Evolutionary conservation across 2,113 vertebrate species (phyloP), one percentile per base, ranked within the genome.

Genomic region (Etheostoma spectabile): DNA sequence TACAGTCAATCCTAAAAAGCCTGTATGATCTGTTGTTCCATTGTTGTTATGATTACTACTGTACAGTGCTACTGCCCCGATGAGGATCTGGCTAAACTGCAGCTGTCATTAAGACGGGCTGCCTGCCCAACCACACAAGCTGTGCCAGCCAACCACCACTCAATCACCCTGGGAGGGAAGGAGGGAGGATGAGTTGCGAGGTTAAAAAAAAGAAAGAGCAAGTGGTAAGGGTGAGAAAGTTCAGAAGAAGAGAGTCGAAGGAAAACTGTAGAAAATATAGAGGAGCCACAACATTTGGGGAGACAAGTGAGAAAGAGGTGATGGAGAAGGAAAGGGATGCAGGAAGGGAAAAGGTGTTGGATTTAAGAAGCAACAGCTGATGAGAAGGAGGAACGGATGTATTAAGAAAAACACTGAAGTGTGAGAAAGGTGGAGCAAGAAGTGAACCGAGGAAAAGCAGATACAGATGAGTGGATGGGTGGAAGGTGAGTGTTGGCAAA

Each of bases 111-210:
- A 86, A 87, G 88, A 89, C 71, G 90, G 89, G 91, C 82, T 35
- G 69, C 74, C 77, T 83, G 89, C 88, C 89, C 90, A 79, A 61
- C 73, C 79, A 65, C 83, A 86, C 91, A 90, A 91, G 91, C 91
- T 91, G 90, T 91, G 89, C 84, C 89, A 86, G 87, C 65, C 88
- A 79, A 70, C 86, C 89, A 88, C 84, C 84, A 87, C 83, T 87
- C 86, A 88, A 93, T 90, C 90, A 91, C 86, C 68, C 46, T 48
- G 85, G 74, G 86, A 83, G 85, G 74, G 56, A 81, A 27, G 46
- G 51, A 67, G 45, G 65, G 49, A 70, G 30, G 62, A 19, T 45
- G 57, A 49, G 73, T 21, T 19, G 24, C 12, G 0, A 65, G 71
- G 62, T 66, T 57, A 68, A 79, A 59, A 77, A 77, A 61, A 67